phyloP scores from a whole-genome alignment of 2,888 invertebrate genomes.

The Rhagophthalmus giganteus region DNA sequence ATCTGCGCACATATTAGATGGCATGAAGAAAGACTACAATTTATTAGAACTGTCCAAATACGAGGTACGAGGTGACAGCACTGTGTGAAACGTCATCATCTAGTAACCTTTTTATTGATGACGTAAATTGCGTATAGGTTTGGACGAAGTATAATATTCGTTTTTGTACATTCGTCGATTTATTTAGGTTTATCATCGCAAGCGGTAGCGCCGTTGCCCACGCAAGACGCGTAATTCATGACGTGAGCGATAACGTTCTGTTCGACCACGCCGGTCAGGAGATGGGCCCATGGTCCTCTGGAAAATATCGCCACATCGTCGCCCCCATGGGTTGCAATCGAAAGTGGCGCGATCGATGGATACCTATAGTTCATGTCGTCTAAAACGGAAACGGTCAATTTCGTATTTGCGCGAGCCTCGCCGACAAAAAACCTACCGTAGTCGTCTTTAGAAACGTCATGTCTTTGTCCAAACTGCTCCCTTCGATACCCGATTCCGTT shows the following conservation, averaged over 20 bases:
- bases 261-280: constrained; percentile 77
- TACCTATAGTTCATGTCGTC: constrained; percentile 57
- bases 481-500: constrained; percentile 64
- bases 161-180: too few species aligned
- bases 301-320: constrained; percentile 83
- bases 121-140: too few species aligned
- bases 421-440: constrained; percentile 19
- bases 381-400: constrained; percentile 45
- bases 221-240: constrained; percentile 72
- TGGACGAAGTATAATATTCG: too few species aligned
- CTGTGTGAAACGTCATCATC: too few species aligned
- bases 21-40: too few species aligned
- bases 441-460: constrained; percentile 58
- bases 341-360: constrained; percentile 64
- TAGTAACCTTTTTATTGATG: too few species aligned
- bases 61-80: too few species aligned
- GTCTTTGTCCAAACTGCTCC: constrained; percentile 47
- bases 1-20: too few species aligned
- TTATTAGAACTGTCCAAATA: too few species aligned
- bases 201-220: constrained; percentile 56
- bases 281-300: constrained; percentile 75
- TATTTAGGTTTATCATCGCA: too few species aligned
- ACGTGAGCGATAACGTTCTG: constrained; percentile 78
- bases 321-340: constrained; percentile 70
- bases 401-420: not conserved